phyloP scores from a whole-genome alignment of 2,888 invertebrate species.

The Tricholauxania praeusta region DNA sequence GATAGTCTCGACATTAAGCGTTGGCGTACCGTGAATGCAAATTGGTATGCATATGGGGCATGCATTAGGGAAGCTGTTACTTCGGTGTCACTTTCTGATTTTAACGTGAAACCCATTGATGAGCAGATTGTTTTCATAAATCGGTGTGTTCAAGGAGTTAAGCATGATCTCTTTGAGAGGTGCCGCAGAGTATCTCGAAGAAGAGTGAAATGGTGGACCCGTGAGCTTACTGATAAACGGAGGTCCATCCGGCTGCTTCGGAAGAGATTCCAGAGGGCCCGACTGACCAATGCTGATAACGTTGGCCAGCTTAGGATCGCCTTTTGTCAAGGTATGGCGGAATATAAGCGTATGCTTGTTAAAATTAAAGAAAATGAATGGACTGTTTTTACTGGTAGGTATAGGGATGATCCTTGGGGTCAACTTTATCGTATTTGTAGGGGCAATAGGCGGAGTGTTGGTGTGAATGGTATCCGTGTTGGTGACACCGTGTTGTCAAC shows the following conservation, averaged over 20 bases:
- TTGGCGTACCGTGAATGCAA: background rate
- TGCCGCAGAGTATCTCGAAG: background rate
- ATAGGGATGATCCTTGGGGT: too few species aligned
- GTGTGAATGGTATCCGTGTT: background rate
- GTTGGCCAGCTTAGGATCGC: background rate
- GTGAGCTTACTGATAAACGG: background rate
- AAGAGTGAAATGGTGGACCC: background rate
- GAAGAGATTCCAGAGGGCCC: slow-evolving; percentile 17
- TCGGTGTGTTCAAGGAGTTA: background rate
- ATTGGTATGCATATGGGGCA: background rate
- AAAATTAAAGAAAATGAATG: background rate
- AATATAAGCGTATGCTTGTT: background rate
- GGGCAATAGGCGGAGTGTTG: background rate
- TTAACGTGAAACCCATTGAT: background rate
- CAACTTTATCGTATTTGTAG: too few species aligned
- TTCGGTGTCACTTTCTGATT: background rate
- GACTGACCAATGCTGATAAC: background rate
- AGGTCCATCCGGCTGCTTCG: too few species aligned
- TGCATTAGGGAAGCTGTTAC: background rate
- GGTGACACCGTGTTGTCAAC: background rate
- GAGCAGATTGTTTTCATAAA: background rate
- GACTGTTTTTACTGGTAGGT: too few species aligned
- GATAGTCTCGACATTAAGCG: background rate
- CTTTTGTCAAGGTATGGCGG: background rate
- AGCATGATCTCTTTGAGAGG: background rate